A percentile compares a stretch with the other conserved stretches of the same genome.
phyloP scores from a whole-genome alignment of 35 echinoderm and acorn worm species.

The Chiridota heheva region DNA sequence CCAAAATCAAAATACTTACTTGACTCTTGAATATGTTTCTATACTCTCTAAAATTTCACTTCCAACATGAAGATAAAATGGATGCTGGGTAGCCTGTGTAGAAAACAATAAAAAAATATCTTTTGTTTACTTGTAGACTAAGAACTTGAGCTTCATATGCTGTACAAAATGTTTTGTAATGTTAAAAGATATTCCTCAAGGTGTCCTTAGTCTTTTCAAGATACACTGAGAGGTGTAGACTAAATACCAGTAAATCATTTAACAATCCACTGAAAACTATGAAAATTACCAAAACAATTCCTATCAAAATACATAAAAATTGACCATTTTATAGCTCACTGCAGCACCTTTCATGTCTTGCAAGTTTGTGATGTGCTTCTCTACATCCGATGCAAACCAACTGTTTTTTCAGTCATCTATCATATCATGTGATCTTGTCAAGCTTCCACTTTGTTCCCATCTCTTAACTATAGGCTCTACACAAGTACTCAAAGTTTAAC shows the following conservation, averaged over 20 bases:
- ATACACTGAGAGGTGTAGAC: neutral
- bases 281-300: no score
- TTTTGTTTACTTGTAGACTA: neutral
- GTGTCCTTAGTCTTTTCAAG: neutral
- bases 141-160: neutral
- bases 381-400: no score
- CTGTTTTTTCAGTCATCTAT: no score
- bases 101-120: conserved; percentile 26
- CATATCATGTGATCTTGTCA: no score
- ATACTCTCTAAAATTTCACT: conserved; percentile 95
- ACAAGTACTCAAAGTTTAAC: no score
- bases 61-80: conserved; percentile 98
- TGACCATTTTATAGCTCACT: no score
- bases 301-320: no score
- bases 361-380: no score
- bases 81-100: conserved; percentile 91
- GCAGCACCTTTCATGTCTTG: no score
- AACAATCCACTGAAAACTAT: neutral
- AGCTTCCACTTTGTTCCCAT: no score
- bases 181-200: neutral
- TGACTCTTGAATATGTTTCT: conserved; percentile 85
- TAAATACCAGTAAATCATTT: neutral
- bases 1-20: no score
- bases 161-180: neutral
- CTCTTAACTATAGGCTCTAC: no score